Evolutionary conservation across 2,797 vertebrate species (phyloP).

Genomic region (Cheirogaleus major): DNA sequence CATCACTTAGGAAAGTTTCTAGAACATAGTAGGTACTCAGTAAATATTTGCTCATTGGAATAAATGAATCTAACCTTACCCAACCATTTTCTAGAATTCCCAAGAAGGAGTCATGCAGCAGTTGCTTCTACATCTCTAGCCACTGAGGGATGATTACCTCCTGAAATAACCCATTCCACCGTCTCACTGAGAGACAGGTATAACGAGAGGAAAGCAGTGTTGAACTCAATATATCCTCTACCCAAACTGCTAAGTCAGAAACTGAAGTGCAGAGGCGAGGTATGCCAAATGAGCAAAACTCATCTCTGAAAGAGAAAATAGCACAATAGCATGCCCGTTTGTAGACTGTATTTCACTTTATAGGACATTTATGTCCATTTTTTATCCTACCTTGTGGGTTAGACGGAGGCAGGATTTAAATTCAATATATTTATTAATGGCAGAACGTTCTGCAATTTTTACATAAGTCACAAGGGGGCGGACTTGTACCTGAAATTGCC

Average conservation of each 20-base stretch:
- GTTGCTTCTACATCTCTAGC: neutral
- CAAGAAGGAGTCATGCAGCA: neutral
- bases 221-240: neutral
- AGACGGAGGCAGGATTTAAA: neutral
- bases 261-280: neutral
- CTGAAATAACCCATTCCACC: neutral
- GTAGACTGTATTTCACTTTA: neutral
- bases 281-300: neutral
- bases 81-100: neutral
- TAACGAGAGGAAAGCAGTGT: neutral
- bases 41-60: neutral
- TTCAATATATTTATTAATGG: neutral
- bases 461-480: constrained; percentile 42
- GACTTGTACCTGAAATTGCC: neutral
- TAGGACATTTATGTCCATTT: neutral
- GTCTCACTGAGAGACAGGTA: neutral
- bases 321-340: neutral
- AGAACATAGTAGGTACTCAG: neutral
- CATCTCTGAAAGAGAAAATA: neutral
- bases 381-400: neutral
- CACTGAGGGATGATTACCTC: neutral
- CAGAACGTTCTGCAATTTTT: constrained; percentile 2
- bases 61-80: neutral
- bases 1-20: neutral
- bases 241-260: neutral